Conservation (phyloP, 2,113 vertebrate species). For the Gopherus flavomarginatus region DNA sequence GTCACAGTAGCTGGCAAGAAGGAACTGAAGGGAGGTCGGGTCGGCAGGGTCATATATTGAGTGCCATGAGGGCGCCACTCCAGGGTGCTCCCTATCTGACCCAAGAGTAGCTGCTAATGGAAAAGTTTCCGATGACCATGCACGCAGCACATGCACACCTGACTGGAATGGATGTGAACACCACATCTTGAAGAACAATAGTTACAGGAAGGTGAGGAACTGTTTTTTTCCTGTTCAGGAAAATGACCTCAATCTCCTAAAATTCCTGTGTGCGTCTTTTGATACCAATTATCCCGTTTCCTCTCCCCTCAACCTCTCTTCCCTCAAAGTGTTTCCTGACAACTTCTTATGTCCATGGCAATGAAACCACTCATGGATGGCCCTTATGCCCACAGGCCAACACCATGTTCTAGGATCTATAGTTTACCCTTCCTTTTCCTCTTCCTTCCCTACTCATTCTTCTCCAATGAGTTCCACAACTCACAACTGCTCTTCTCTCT, state of each 20-base stretch:
- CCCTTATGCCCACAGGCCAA: background rate
- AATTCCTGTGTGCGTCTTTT: background rate
- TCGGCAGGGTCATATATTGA: too few relatives aligned
- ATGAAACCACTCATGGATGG: background rate
- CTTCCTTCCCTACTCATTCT: background rate
- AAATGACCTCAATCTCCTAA: background rate
- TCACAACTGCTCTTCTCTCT: background rate
- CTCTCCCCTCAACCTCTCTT: background rate
- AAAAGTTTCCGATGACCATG: too few relatives aligned
- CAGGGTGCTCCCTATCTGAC: too few relatives aligned
- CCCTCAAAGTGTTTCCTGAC: background rate
- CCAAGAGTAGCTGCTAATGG: too few relatives aligned
- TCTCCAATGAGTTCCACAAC: background rate
- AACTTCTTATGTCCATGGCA: background rate
- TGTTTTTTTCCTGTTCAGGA: background rate
- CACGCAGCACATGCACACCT: too few relatives aligned
- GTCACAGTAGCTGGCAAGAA: too few relatives aligned
- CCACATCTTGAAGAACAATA: too few relatives aligned
- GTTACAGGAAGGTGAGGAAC: too few relatives aligned
- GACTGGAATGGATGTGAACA: too few relatives aligned
- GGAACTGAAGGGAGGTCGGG: too few relatives aligned
- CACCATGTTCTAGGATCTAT: background rate
- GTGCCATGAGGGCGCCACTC: too few relatives aligned
- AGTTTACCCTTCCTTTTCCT: background rate
- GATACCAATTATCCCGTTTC: background rate